Conservation (phyloP, 2,888 invertebrate species). For the Harpalus rufipes region DNA sequence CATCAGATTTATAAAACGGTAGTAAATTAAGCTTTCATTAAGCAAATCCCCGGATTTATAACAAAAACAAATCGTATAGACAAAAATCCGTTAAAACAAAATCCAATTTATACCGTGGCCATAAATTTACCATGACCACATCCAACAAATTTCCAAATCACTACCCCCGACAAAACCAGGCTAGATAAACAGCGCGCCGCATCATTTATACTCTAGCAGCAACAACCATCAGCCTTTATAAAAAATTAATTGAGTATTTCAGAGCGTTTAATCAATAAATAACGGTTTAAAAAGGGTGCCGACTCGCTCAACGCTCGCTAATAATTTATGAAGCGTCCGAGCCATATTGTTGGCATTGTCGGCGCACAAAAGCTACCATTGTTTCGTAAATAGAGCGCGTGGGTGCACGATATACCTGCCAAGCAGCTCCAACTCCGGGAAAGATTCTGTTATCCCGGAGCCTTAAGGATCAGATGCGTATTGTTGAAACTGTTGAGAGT, state of each 20-base stretch:
- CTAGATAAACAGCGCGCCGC: conserved; percentile 41
- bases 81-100: conserved; percentile 3
- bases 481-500: conserved; percentile 48
- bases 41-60: background rate
- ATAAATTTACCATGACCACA: conserved; percentile 10
- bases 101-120: background rate
- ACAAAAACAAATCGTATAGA: background rate
- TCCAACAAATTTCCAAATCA: conserved; percentile 41
- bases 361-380: conserved; percentile 59
- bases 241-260: conserved; percentile 62
- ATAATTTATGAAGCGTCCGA: conserved; percentile 58
- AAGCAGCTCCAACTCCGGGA: conserved; percentile 24
- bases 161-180: conserved; percentile 28
- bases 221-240: conserved; percentile 41
- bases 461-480: conserved; percentile 40
- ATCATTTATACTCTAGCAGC: conserved; percentile 40
- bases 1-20: background rate
- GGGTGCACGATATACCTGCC: conserved; percentile 59
- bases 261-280: conserved; percentile 62
- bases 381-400: conserved; percentile 60
- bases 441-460: conserved; percentile 32
- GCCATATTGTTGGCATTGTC: conserved; percentile 64
- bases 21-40: background rate
- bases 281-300: conserved; percentile 51
- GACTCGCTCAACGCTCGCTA: conserved; percentile 11